A percentile compares a stretch with the other conserved stretches of the same genome.
phyloP scores from a whole-genome alignment of 2,888 invertebrate genomes.

The Oligia latruncula region DNA sequence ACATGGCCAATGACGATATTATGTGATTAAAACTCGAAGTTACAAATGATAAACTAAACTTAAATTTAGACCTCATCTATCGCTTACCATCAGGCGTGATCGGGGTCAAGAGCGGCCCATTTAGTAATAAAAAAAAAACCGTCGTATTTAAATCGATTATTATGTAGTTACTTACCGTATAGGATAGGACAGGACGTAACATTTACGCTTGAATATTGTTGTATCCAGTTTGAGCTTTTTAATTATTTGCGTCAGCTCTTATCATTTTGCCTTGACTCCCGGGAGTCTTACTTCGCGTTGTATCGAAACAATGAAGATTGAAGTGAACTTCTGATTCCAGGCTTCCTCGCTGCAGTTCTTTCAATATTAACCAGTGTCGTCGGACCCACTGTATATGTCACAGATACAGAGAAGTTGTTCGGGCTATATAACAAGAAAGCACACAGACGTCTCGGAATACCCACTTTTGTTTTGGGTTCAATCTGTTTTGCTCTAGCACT shows the following conservation, averaged over 20 bases:
- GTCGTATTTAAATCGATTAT: background rate
- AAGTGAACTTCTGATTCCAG: conserved; percentile 44
- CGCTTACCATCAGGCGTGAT: too few species aligned
- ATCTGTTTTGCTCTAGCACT: conserved; percentile 73
- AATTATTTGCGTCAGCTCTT: background rate
- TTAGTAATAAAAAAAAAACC: background rate
- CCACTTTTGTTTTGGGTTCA: conserved; percentile 66
- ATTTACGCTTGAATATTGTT: background rate
- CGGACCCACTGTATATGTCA: conserved; percentile 32
- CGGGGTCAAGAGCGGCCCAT: too few species aligned
- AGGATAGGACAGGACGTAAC: background rate
- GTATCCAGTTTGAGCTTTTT: background rate
- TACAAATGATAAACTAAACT: background rate
- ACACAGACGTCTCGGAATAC: conserved; percentile 59
- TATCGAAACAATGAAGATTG: background rate
- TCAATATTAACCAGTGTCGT: conserved; percentile 2
- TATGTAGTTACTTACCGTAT: background rate
- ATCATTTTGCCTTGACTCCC: background rate
- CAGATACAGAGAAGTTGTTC: background rate
- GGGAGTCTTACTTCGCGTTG: background rate
- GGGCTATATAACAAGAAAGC: conserved; percentile 20
- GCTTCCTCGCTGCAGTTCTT: background rate
- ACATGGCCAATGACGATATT: background rate
- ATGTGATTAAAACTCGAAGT: background rate
- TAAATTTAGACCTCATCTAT: too few species aligned